Evolutionary conservation across 2,113 vertebrate genomes (phyloP).

Genomic region (Saimiri boliviensis): DNA sequence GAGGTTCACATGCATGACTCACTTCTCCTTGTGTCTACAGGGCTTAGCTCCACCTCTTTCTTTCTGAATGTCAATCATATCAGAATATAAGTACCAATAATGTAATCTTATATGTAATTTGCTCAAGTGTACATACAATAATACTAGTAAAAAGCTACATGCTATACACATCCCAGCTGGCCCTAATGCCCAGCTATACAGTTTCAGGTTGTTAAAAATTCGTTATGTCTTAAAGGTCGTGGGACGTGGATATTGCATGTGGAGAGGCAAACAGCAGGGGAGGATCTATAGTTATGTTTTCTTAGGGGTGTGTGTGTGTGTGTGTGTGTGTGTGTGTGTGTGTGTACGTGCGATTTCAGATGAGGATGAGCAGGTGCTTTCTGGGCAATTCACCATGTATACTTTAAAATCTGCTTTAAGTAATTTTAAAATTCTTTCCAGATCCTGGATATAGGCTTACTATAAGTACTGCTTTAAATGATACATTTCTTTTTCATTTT

Average conservation of each 20-base stretch:
- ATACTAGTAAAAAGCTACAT: neutral
- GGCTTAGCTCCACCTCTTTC: neutral
- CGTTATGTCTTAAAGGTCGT: neutral
- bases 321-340: too few species aligned
- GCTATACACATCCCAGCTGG: neutral
- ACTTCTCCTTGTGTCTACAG: neutral
- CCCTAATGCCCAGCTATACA: neutral
- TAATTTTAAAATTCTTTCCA: slow-evolving; percentile 14
- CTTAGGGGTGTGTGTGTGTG: too few species aligned
- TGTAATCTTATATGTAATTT: neutral
- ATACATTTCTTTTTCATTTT: slow-evolving; percentile 13
- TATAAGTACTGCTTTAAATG: neutral
- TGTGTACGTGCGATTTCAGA: neutral
- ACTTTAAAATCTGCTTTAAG: slow-evolving; percentile 18
- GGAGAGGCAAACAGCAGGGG: neutral
- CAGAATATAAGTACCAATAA: neutral
- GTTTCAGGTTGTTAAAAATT: neutral
- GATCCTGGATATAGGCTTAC: neutral
- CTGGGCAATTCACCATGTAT: neutral
- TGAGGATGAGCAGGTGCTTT: neutral
- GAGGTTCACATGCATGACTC: neutral
- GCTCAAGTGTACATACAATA: neutral
- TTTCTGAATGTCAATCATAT: neutral
- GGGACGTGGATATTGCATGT: neutral
- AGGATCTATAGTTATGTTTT: neutral